phyloP scores from a whole-genome alignment of 1,140 invertebrate species.

The Brachionus asplanchnoidis region DNA sequence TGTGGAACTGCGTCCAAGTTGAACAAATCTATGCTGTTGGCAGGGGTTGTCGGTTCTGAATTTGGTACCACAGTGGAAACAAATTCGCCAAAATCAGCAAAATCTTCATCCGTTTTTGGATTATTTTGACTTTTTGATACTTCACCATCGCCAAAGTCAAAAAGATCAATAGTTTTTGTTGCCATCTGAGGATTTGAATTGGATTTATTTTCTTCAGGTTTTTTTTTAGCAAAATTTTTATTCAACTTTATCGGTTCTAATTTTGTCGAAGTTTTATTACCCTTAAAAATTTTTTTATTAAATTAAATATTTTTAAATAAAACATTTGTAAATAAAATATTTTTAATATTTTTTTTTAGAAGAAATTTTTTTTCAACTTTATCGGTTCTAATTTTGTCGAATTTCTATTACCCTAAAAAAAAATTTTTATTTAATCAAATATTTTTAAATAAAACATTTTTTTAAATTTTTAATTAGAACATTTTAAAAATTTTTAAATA shows the following conservation, averaged over 20 bases:
- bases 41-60: background rate
- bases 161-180: background rate
- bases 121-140: background rate
- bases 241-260: slow-evolving; percentile 23
- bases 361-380: slow-evolving; percentile 18
- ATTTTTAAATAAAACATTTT: no score
- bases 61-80: background rate
- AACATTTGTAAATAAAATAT: no score
- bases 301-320: background rate
- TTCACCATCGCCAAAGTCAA: background rate
- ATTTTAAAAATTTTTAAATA: background rate
- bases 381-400: background rate
- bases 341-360: no score
- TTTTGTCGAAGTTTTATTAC: background rate
- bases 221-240: background rate
- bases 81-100: slow-evolving; percentile 40
- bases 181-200: background rate
- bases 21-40: background rate
- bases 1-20: background rate
- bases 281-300: background rate
- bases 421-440: no score
- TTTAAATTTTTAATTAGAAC: no score
- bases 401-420: background rate
- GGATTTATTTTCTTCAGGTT: background rate
- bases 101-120: background rate